Base-by-base conservation (phyloP, 2,888 invertebrate genomes). In the Cephus rjabovi region DNA sequence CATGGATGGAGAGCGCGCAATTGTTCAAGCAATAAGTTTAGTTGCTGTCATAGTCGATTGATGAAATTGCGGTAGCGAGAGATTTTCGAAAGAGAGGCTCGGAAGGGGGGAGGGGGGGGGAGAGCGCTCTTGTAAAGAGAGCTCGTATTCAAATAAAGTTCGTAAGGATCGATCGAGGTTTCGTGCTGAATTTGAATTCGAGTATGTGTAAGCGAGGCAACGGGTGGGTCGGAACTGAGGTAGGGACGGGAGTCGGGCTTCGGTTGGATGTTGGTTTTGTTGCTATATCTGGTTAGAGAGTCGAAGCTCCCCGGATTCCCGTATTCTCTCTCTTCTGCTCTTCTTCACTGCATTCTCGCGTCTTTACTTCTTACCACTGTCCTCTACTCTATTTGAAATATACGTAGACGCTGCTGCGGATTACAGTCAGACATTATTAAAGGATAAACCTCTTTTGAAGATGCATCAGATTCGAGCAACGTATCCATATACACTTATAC, bases 181-280 rank as follows among this genome's bases (percentile, higher is more conserved):
- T 35, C 69, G 35, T 30, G 30, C 34, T 74, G 70, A 68, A 76
- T 76, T 76, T 76, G 73, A 76, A 76, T 74, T 74, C 74, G 34
- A 37, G 73, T 34, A 74, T 35, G 34, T 15, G n/a, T 77, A 69
- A 68, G 68, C 31, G 35, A n/a, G 80, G 79, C 78, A 76, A 79
- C 75, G 75, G 73, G 30, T 70, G 70, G 33, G 70, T 33, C 70
- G 30, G 70, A 11, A n/a, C 12, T 2, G 70, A 40, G 15, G 40
- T 40, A 40, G 40, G 40, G 40, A 15, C 6, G 12, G 15, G 40
- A 40, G 40, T 40, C 12, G 15, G 70, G 11, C 12, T 33, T 30
- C 70, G 70, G 33, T 12, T 12, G 70, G 33, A 30, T 4, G 70
- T 34, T 34, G 34, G 9, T 34, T 34, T 34, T 34, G 34, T 23